Conservation (phyloP, 2,113 vertebrate species). For the Aspidoscelis tigris region DNA sequence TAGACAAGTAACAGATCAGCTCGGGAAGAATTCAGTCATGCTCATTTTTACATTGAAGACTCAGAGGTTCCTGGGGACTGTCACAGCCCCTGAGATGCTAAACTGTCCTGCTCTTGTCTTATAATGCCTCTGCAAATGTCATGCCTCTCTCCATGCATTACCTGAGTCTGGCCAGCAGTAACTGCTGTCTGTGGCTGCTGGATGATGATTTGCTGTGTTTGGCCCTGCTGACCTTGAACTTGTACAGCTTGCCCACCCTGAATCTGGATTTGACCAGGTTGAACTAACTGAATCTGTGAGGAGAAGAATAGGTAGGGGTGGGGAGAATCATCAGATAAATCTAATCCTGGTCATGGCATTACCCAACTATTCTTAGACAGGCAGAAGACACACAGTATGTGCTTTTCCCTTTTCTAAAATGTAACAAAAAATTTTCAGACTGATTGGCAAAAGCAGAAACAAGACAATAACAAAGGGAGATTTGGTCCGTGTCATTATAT, state of each 20-base stretch:
- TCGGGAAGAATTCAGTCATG: no score
- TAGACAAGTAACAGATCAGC: no score
- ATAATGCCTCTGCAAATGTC: constrained; percentile 48
- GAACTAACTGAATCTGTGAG: constrained; percentile 90
- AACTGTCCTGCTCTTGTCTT: background rate
- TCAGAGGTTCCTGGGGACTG: no score
- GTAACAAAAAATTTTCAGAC: background rate
- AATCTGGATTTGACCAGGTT: constrained; percentile 97
- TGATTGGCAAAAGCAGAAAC: background rate
- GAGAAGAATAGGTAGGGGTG: constrained; percentile 55
- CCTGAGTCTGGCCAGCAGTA: constrained; percentile 97
- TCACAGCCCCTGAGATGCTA: background rate
- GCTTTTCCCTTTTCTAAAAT: constrained; percentile 39
- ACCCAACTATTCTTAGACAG: constrained; percentile 53
- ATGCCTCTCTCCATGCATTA: constrained; percentile 69
- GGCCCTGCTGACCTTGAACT: constrained; percentile 95
- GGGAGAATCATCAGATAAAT: constrained; percentile 53
- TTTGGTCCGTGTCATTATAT: background rate
- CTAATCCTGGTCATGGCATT: constrained; percentile 44
- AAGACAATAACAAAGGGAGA: background rate
- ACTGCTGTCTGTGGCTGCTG: constrained; percentile 98
- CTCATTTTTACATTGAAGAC: background rate
- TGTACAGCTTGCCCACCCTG: constrained; percentile 96
- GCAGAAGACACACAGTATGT: constrained; percentile 23
- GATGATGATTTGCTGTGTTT: constrained; percentile 98